phyloP scores from a whole-genome alignment of 2,113 vertebrate genomes.

The Rhinichthys klamathensis region DNA sequence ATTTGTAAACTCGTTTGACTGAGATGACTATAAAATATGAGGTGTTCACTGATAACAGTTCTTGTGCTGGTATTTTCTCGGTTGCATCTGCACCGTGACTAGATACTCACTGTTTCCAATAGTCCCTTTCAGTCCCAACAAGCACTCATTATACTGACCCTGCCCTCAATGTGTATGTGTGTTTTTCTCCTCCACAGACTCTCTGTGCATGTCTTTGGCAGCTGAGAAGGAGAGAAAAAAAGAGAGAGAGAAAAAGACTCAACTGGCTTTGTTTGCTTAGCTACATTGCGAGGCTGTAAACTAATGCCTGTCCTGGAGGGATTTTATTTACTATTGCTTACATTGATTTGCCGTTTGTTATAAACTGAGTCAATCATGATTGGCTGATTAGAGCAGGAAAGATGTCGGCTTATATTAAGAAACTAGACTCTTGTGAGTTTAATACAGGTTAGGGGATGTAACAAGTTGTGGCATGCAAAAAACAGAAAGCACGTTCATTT shows the following conservation, averaged over 20 bases:
- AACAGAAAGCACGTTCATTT: background rate
- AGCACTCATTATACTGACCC: slow-evolving; percentile 69
- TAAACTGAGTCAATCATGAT: slow-evolving; percentile 70
- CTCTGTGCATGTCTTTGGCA: slow-evolving; percentile 67
- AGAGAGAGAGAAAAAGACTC: slow-evolving; percentile 55
- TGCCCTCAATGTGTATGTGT: slow-evolving; percentile 65
- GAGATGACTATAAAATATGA: background rate
- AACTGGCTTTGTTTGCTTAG: slow-evolving; percentile 71
- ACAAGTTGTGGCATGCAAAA: background rate
- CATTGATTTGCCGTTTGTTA: slow-evolving; percentile 66
- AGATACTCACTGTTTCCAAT: slow-evolving; percentile 69
- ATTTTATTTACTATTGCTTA: slow-evolving; percentile 70
- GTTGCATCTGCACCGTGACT: slow-evolving; percentile 60
- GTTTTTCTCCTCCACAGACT: slow-evolving; percentile 60
- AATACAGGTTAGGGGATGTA: background rate
- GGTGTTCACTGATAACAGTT: slow-evolving; percentile 21
- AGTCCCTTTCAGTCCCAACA: slow-evolving; percentile 73
- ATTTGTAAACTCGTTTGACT: background rate
- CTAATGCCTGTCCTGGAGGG: slow-evolving; percentile 71
- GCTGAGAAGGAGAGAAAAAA: slow-evolving; percentile 44
- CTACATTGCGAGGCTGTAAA: slow-evolving; percentile 67
- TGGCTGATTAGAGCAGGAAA: slow-evolving; percentile 37
- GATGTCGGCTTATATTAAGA: background rate
- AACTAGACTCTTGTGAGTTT: background rate
- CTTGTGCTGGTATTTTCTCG: slow-evolving; percentile 63